Evolutionary conservation across 1,140 invertebrate species (phyloP).

Genomic region (Drosophila lacertosa): DNA sequence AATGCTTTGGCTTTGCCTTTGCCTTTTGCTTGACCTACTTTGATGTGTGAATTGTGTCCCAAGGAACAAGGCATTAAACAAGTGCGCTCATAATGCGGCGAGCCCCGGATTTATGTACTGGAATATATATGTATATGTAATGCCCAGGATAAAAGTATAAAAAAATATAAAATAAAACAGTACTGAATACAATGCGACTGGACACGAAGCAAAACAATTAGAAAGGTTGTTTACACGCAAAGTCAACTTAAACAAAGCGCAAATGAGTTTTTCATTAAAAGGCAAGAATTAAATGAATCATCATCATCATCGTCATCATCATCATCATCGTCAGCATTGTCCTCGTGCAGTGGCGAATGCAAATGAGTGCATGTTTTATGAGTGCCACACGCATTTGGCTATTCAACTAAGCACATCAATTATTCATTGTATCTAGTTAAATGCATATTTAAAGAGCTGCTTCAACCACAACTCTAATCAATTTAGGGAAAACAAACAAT

Average conservation of each 20-base stretch:
- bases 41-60: slow-evolving; percentile 81
- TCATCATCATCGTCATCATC: slow-evolving; percentile 4
- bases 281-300: slow-evolving; percentile 38
- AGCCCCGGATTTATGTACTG: slow-evolving; percentile 50
- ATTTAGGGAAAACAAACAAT: background rate
- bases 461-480: background rate
- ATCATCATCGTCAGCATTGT: slow-evolving; percentile 6
- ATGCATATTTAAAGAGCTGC: background rate
- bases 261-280: slow-evolving; percentile 39
- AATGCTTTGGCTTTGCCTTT: slow-evolving; percentile 52
- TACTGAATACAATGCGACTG: slow-evolving; percentile 55
- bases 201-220: slow-evolving; percentile 74
- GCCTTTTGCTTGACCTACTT: slow-evolving; percentile 79
- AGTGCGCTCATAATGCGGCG: slow-evolving; percentile 53
- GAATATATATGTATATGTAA: too few species aligned
- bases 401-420: slow-evolving; percentile 29
- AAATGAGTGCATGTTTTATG: slow-evolving; percentile 42
- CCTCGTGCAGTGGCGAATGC: slow-evolving; percentile 24
- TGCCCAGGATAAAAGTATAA: too few species aligned
- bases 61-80: slow-evolving; percentile 65
- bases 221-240: slow-evolving; percentile 74
- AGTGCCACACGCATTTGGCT: slow-evolving; percentile 10
- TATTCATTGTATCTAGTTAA: slow-evolving; percentile 29
- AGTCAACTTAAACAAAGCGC: slow-evolving; percentile 48
- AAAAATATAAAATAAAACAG: slow-evolving; percentile 2